Evolutionary conservation across 2,797 vertebrate genomes (phyloP).

Genomic region (Crax fasciolata): DNA sequence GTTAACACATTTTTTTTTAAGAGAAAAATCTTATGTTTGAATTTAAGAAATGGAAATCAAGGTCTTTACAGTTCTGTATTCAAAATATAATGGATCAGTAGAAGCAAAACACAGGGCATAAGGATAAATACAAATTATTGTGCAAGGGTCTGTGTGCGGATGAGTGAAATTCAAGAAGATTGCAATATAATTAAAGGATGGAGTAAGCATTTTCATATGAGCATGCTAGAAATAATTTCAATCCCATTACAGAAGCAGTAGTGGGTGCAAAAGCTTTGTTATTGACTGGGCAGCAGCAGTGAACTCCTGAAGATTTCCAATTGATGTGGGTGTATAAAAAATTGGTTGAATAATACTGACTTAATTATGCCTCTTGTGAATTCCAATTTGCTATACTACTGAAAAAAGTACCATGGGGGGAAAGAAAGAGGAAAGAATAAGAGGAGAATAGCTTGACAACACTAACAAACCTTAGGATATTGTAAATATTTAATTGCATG

Average conservation of each 20-base stretch:
- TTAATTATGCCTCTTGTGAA: constrained; percentile 28
- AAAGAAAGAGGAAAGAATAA: neutral
- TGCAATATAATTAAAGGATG: constrained; percentile 49
- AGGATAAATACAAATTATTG: neutral
- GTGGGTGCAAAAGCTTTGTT: constrained; percentile 25
- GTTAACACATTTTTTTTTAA: neutral
- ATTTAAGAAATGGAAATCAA: constrained; percentile 1
- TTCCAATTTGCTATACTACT: constrained; percentile 10
- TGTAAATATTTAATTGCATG: constrained; percentile 40
- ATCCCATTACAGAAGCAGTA: constrained; percentile 33
- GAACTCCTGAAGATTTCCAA: constrained; percentile 40
- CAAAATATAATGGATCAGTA: neutral
- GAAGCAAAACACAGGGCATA: neutral
- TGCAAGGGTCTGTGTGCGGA: neutral
- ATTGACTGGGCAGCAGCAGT: neutral
- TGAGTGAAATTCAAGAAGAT: neutral
- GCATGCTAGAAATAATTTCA: constrained; percentile 34
- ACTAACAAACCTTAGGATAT: neutral
- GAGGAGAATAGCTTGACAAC: constrained; percentile 4
- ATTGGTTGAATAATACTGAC: constrained; percentile 20
- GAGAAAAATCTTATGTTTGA: neutral
- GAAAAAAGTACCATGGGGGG: neutral
- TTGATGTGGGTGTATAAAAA: constrained; percentile 31
- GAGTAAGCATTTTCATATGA: neutral
- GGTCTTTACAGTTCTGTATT: neutral